Base-by-base conservation (phyloP, 35 echinoderm and acorn worm species). In the Ophioderma brevispina region DNA sequence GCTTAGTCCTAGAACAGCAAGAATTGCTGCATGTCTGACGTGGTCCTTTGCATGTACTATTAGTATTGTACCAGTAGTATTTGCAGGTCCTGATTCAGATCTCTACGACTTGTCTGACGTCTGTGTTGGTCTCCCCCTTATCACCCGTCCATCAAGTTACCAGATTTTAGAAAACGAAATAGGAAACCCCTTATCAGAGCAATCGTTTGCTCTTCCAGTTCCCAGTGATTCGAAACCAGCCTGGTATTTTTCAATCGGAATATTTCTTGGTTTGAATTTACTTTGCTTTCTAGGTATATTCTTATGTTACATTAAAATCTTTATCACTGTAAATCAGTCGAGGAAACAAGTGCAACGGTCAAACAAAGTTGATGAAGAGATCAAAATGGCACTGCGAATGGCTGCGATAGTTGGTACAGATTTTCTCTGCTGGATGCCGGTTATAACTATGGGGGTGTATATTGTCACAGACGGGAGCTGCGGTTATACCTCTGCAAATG, bases 391-490 rank as follows among this genome's bases (percentile, higher is more conserved):
- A 30, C 23, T 59, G 21, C 42, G 80, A 46, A 89, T 89, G 92
- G 80, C 80, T 30, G 36, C 82, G 33, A 76, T 93, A 8, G 76
- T 93, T 15, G 86, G 30, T 18, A 93, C 92, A 13, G 86, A 93
- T 84, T 89, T 93, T 31, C 33, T 0, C n/a, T 93, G 92, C 70
- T 93, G 92, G 92, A 80, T 93, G 41, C 85, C 92, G 34, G 78
- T 93, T 14, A 89, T 93, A 50, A 0, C 89, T 17, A 93, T 93
- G 92, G 86, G 92, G 18, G n/a, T n/a, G n/a, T n/a, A 88, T 93
- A 38, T 55, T 93, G 30, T 79, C 85, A 0, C 79, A 88, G 31
- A 89, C 78, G 3, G 78, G 64, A 31, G 14, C 36, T 28, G 79
- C 84, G 21, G 63, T 32, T 15, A 82, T 93, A 30, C 92, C 86